These are phyloP conservation scores for Lasioglossum vierecki DNA, from an alignment of 2,888 invertebrate genomes.

Conservation along the genomic window DNA sequence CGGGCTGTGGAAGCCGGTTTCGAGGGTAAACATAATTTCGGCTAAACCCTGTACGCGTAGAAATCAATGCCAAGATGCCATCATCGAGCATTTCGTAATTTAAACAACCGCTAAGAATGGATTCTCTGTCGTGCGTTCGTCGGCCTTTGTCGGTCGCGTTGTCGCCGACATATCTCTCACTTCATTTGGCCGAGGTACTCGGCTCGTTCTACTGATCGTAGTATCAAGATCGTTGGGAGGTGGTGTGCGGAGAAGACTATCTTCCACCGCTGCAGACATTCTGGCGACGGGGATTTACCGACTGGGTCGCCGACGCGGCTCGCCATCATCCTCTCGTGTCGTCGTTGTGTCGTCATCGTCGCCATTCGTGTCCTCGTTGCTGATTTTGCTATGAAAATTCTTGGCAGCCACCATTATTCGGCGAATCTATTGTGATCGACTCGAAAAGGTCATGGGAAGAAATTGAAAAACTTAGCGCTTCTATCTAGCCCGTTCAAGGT, in stretches of 20 bases:
- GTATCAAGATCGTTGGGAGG: constrained; percentile 50
- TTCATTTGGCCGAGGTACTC: constrained; percentile 59
- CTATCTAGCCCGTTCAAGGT: background rate
- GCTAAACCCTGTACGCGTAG: background rate
- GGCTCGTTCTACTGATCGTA: constrained; percentile 55
- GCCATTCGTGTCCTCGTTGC: constrained; percentile 11
- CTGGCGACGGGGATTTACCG: constrained; percentile 73
- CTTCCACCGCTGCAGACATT: constrained; percentile 68
- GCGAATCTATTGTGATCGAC: constrained; percentile 25
- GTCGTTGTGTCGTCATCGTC: constrained; percentile 5
- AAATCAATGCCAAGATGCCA: background rate
- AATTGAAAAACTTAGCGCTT: background rate
- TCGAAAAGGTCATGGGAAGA: constrained; percentile 5
- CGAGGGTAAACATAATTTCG: background rate
- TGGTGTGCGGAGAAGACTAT: constrained; percentile 41
- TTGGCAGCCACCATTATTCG: constrained; percentile 50
- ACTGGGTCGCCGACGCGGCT: constrained; percentile 55
- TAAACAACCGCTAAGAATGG: background rate
- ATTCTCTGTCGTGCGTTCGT: background rate
- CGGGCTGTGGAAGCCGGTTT: background rate
- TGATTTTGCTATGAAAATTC: constrained; percentile 27
- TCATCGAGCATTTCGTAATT: constrained; percentile 4
- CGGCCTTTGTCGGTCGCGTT: constrained; percentile 4
- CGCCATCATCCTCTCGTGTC: constrained; percentile 31
- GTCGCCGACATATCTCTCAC: constrained; percentile 14